These are phyloP conservation scores for Melanotaenia pygmaea DNA, from an alignment of 2,797 vertebrate species.

Conservation along the genomic window DNA sequence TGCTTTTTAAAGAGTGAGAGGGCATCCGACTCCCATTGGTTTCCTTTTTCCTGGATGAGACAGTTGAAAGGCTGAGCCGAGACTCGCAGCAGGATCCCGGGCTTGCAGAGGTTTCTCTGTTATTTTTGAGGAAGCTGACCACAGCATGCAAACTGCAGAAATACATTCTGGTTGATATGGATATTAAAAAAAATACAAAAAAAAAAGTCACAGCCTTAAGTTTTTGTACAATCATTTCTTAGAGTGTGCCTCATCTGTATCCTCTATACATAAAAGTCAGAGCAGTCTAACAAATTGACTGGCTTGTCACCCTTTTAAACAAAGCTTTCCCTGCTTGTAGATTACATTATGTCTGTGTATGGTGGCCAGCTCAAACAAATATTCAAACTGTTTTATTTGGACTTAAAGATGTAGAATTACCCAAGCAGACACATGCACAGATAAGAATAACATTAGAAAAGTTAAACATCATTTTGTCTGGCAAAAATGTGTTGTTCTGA, in stretches of 20 bases:
- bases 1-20: slow-evolving; percentile 39
- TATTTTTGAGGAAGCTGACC: slow-evolving; percentile 33
- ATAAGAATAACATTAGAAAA: slow-evolving; percentile 17
- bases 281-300: background rate
- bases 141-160: slow-evolving; percentile 31
- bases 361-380: slow-evolving; percentile 5
- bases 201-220: background rate
- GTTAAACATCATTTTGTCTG: slow-evolving; percentile 16
- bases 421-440: background rate
- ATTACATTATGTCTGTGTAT: slow-evolving; percentile 3
- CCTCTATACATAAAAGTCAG: background rate
- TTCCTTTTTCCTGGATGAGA: slow-evolving; percentile 37
- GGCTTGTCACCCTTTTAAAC: background rate
- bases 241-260: background rate
- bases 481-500: background rate
- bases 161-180: slow-evolving; percentile 21
- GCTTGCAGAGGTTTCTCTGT: slow-evolving; percentile 16
- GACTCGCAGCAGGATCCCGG: slow-evolving; percentile 32
- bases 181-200: background rate
- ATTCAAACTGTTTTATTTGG: slow-evolving; percentile 23
- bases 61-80: slow-evolving; percentile 38
- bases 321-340: slow-evolving; percentile 4
- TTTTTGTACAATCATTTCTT: background rate
- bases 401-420: slow-evolving; percentile 4
- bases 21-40: slow-evolving; percentile 35